A percentile compares a stretch with the other conserved stretches of the same genome.
phyloP scores from a whole-genome alignment of 1,140 invertebrate species.

The Triops cancriformis region DNA sequence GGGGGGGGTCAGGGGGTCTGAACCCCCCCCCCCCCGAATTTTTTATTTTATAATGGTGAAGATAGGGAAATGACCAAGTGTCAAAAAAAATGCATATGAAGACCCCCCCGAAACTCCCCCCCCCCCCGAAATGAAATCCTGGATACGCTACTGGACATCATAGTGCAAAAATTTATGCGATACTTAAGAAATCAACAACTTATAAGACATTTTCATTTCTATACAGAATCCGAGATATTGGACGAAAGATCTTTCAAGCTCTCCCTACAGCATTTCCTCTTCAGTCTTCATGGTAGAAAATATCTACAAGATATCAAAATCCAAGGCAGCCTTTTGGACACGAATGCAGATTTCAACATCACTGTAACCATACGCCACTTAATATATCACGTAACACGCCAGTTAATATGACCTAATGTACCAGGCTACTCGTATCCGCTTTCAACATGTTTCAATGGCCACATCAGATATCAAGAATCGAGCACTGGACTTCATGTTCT shows the following conservation, averaged over 20 bases:
- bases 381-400: neutral
- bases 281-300: slow-evolving; percentile 39
- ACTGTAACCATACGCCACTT: slow-evolving; percentile 36
- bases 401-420: neutral
- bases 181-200: too few species aligned
- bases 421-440: slow-evolving; percentile 28
- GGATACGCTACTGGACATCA: too few species aligned
- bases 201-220: slow-evolving; percentile 17
- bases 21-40: too few species aligned
- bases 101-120: too few species aligned
- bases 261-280: slow-evolving; percentile 39
- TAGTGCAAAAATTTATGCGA: too few species aligned
- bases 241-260: slow-evolving; percentile 39
- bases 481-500: slow-evolving; percentile 23
- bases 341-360: slow-evolving; percentile 40
- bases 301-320: slow-evolving; percentile 43
- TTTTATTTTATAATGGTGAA: too few species aligned
- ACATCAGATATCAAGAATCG: slow-evolving; percentile 24
- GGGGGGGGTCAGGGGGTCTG: too few species aligned
- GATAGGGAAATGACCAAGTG: too few species aligned
- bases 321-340: slow-evolving; percentile 34
- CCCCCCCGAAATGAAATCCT: too few species aligned
- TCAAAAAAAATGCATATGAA: too few species aligned
- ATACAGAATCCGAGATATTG: slow-evolving; percentile 24
- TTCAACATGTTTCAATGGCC: slow-evolving; percentile 24